Percentiles rank a stretch among this genome's conserved stretches.
phyloP scores from a whole-genome alignment of 2,797 vertebrate species.

The Carapus acus region DNA sequence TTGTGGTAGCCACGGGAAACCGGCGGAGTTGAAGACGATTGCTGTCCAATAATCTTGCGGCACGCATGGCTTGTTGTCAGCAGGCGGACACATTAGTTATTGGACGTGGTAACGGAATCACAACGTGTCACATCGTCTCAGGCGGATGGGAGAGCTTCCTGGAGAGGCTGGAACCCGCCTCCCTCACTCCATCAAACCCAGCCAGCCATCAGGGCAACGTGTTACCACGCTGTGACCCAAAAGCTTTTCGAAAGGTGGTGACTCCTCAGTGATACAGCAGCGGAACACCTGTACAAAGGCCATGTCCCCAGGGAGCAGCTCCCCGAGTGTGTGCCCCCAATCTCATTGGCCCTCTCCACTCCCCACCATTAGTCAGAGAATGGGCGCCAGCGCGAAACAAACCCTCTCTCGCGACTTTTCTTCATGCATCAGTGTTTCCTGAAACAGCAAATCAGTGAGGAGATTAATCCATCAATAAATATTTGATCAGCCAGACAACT shows the following conservation, averaged over 20 bases:
- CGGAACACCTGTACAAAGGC: too few species aligned
- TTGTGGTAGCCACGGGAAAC: not conserved
- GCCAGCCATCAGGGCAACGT: constrained; percentile 54
- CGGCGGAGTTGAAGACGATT: not conserved
- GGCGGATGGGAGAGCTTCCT: constrained; percentile 17
- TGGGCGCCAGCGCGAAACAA: not conserved
- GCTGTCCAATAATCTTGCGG: constrained; percentile 11
- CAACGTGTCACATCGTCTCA: constrained; percentile 20
- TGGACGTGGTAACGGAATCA: constrained; percentile 9
- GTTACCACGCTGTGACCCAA: constrained; percentile 31
- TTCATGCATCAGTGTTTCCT: constrained; percentile 6
- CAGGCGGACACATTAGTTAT: constrained; percentile 11
- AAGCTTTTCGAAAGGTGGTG: constrained; percentile 48
- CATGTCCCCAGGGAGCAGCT: too few species aligned
- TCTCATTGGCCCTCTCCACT: too few species aligned
- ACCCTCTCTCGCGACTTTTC: not conserved
- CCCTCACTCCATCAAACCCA: constrained; percentile 38
- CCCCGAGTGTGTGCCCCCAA: too few species aligned
- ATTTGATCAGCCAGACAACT: constrained; percentile 30
- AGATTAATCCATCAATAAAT: constrained; percentile 35
- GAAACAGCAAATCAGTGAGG: constrained; percentile 5
- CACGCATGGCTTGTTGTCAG: not conserved
- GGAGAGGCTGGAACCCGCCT: constrained; percentile 20
- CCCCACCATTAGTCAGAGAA: too few species aligned
- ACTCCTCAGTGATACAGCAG: too few species aligned